phyloP scores from a whole-genome alignment of 2,113 vertebrate species.

The Capreolus pygargus region DNA sequence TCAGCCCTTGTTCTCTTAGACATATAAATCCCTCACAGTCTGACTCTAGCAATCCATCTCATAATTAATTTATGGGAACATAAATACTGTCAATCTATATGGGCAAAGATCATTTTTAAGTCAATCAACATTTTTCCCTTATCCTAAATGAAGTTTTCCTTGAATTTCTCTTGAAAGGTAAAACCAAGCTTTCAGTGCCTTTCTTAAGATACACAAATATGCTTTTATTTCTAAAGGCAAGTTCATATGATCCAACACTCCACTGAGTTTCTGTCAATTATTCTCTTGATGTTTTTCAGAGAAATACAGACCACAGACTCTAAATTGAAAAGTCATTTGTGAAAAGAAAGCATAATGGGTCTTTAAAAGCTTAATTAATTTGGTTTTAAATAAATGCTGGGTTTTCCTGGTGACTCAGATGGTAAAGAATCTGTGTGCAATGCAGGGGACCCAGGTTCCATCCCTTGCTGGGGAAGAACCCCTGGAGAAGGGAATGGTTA shows the following conservation, averaged over 20 bases:
- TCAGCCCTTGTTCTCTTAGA: neutral
- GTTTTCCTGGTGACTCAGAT: neutral
- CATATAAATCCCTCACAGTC: neutral
- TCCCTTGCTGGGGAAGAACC: neutral
- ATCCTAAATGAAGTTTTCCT: neutral
- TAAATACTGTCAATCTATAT: neutral
- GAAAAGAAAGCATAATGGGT: neutral
- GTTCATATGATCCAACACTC: neutral
- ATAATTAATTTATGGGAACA: neutral
- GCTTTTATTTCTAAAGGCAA: neutral
- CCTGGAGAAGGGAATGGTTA: neutral
- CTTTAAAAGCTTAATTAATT: neutral
- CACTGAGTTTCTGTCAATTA: neutral
- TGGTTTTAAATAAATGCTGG: neutral
- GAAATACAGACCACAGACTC: neutral
- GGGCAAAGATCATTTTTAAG: neutral
- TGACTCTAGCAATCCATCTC: neutral
- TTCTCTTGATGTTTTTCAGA: neutral
- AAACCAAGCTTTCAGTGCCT: neutral
- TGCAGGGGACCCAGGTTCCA: neutral
- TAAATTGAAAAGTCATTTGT: neutral
- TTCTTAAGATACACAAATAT: slow-evolving; percentile 14
- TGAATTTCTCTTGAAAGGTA: neutral
- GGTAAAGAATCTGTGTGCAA: neutral
- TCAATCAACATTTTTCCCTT: neutral